Evolutionary conservation across 2,888 invertebrate species (phyloP).

Genomic region (Bombylius discolor): DNA sequence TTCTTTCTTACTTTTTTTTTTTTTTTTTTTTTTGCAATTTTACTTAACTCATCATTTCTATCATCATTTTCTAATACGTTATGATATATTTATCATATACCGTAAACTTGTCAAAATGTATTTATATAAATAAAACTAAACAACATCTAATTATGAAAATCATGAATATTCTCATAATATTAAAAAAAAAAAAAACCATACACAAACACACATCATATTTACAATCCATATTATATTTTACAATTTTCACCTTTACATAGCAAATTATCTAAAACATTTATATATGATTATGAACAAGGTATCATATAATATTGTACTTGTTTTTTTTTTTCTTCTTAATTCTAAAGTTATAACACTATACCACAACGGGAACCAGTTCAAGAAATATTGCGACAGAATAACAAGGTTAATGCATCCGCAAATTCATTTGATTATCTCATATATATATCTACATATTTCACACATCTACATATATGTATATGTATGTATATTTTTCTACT

Average conservation of each 20-base stretch:
- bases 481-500: background rate
- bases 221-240: too few species aligned
- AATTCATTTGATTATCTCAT: slow-evolving; percentile 7
- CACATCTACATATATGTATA: background rate
- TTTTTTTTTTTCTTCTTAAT: too few species aligned
- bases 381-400: slow-evolving; percentile 21
- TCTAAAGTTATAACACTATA: background rate
- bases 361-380: slow-evolving; percentile 1
- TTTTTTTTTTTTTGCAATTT: too few species aligned
- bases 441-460: too few species aligned
- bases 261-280: too few species aligned
- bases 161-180: background rate
- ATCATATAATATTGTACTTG: too few species aligned
- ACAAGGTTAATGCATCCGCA: slow-evolving; percentile 16
- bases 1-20: too few species aligned
- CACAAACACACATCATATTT: too few species aligned
- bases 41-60: too few species aligned
- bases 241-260: too few species aligned
- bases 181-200: background rate
- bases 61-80: background rate
- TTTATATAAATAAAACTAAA: background rate
- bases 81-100: background rate
- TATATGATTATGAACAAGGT: too few species aligned
- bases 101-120: background rate
- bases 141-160: background rate